Evolutionary conservation across 1,140 invertebrate genomes (phyloP).

Genomic region (Octopus sinensis): DNA sequence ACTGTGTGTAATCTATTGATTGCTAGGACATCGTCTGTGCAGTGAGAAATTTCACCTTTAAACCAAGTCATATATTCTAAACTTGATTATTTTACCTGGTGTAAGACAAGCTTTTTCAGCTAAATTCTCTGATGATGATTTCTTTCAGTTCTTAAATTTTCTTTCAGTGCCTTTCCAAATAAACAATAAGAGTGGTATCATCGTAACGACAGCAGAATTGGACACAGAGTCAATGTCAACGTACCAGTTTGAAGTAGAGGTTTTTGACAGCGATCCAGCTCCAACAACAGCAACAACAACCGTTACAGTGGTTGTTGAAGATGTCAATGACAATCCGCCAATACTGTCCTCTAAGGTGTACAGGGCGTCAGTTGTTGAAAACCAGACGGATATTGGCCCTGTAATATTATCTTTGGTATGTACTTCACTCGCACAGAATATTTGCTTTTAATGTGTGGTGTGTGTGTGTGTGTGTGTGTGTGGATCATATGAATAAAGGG

Average conservation of each 20-base stretch:
- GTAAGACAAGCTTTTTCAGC: neutral
- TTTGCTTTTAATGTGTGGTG: neutral
- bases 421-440: neutral
- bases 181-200: neutral
- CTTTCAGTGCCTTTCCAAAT: slow-evolving; percentile 9
- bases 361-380: neutral
- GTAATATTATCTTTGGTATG: neutral
- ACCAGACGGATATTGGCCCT: neutral
- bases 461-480: neutral
- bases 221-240: neutral
- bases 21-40: no score
- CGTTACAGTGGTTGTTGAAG: neutral
- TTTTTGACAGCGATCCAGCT: neutral
- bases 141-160: neutral
- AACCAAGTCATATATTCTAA: no score
- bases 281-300: slow-evolving; percentile 1
- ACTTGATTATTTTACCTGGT: no score
- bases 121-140: neutral
- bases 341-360: neutral
- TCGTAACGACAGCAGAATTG: neutral
- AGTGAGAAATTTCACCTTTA: no score
- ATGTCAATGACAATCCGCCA: slow-evolving; percentile 11
- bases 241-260: neutral
- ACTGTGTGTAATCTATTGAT: no score
- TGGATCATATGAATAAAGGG: neutral